Conservation (phyloP, 2,113 vertebrate species). For the Rallus limicola region DNA sequence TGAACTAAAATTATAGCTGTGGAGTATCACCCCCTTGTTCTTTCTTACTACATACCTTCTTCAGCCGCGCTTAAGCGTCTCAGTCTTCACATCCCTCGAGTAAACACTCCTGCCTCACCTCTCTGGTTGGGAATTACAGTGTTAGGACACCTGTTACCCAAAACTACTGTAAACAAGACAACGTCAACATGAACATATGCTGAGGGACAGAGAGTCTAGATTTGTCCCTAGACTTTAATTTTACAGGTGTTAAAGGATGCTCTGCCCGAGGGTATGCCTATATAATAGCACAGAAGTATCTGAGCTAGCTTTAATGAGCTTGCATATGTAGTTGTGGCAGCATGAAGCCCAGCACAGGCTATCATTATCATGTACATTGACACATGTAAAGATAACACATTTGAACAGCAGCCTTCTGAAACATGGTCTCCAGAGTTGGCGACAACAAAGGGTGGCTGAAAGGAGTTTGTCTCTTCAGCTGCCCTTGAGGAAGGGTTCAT, state of each 20-base stretch:
- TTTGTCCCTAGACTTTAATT: constrained; percentile 16
- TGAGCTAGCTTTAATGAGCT: constrained; percentile 67
- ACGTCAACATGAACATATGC: background rate
- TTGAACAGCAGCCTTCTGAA: constrained; percentile 48
- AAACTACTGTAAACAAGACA: background rate
- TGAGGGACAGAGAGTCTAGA: background rate
- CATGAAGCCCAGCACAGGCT: constrained; percentile 61
- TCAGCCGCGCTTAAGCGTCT: constrained; percentile 28
- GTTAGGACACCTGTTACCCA: constrained; percentile 34
- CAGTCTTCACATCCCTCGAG: background rate
- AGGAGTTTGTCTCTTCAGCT: background rate
- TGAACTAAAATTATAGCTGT: background rate
- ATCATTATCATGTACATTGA: constrained; percentile 46
- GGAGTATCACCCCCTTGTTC: background rate
- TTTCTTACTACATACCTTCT: background rate
- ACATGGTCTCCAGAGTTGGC: background rate
- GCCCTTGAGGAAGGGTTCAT: background rate
- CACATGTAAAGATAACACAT: constrained; percentile 11
- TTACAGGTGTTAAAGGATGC: constrained; percentile 56
- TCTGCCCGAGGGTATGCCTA: constrained; percentile 21
- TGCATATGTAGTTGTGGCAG: constrained; percentile 58
- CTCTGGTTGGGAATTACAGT: constrained; percentile 33
- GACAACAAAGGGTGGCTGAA: background rate
- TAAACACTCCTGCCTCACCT: constrained; percentile 29
- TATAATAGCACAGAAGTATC: constrained; percentile 54